Conservation (phyloP, 2,113 vertebrate genomes). For the Pseudorectes ferrugineus region DNA sequence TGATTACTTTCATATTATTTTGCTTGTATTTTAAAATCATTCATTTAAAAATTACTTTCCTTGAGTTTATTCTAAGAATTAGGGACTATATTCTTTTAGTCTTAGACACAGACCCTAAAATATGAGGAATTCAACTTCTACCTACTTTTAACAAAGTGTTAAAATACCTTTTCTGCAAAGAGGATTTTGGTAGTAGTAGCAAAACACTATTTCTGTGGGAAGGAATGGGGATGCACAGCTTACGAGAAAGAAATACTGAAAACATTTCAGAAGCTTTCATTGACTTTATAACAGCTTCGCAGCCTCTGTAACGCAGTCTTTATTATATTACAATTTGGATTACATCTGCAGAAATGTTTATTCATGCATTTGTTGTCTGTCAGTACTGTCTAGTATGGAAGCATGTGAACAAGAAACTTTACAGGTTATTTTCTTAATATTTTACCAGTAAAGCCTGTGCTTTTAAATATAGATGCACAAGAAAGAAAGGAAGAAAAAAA, state of each 20-base stretch:
- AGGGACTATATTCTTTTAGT: not conserved
- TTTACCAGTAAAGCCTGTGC: slow-evolving; percentile 25
- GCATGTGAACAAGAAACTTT: slow-evolving; percentile 43
- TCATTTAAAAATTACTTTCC: not conserved
- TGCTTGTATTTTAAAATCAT: not conserved
- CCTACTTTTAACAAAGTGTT: slow-evolving; percentile 1
- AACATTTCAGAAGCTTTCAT: slow-evolving; percentile 49
- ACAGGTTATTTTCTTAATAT: slow-evolving; percentile 37
- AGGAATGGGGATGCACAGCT: slow-evolving; percentile 32
- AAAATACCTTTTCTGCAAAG: slow-evolving; percentile 24
- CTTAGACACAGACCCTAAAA: not conserved
- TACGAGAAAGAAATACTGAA: slow-evolving; percentile 50
- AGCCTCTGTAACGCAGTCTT: not conserved
- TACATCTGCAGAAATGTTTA: not conserved
- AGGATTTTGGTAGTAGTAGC: slow-evolving; percentile 12
- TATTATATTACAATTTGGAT: not conserved
- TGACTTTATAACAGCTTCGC: slow-evolving; percentile 49
- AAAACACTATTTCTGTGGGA: slow-evolving; percentile 44
- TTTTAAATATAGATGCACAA: slow-evolving; percentile 34
- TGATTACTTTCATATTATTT: not conserved
- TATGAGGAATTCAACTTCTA: slow-evolving; percentile 25
- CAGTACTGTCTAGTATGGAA: not conserved
- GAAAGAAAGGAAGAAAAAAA: not conserved
- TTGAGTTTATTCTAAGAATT: not conserved
- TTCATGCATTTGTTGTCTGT: not conserved